Percentiles rank a stretch among this genome's conserved stretches.
Conservation (phyloP, 2,888 invertebrate species). For the Hermaeophaga mercurialis region DNA sequence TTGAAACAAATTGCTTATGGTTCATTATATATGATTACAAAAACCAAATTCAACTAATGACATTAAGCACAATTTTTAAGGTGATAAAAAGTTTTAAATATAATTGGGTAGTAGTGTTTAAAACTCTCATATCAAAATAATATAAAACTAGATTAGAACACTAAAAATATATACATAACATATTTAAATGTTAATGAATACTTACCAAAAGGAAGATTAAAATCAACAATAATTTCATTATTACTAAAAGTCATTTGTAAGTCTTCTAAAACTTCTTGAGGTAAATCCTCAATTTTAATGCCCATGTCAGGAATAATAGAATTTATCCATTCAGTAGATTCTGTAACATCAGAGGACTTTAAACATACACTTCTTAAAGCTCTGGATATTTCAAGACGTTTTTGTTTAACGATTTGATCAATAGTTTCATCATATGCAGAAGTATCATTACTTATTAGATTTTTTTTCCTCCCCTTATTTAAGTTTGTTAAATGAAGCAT, state of each 20-base stretch:
- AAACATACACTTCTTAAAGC: conserved; percentile 52
- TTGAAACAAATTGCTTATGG: too few relatives aligned
- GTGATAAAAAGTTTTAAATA: too few relatives aligned
- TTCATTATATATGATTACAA: too few relatives aligned
- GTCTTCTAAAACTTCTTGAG: conserved; percentile 50
- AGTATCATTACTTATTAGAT: conserved; percentile 49
- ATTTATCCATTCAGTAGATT: conserved; percentile 48
- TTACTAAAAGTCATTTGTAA: conserved; percentile 45
- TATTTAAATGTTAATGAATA: too few relatives aligned
- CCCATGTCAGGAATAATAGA: conserved; percentile 55
- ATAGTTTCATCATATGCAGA: conserved; percentile 52
- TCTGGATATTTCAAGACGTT: conserved; percentile 53
- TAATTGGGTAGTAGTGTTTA: too few relatives aligned
- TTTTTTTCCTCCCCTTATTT: conserved; percentile 50
- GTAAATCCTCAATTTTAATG: conserved; percentile 53
- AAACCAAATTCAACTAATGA: too few relatives aligned
- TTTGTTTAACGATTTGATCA: conserved; percentile 52
- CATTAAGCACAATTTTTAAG: too few relatives aligned
- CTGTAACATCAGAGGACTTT: conserved; percentile 36
- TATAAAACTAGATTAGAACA: too few relatives aligned
- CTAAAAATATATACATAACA: too few relatives aligned
- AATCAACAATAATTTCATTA: background rate
- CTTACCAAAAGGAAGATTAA: background rate
- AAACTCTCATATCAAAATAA: too few relatives aligned
- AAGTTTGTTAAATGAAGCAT: conserved; percentile 52